phyloP scores from a whole-genome alignment of 1,140 invertebrate genomes.

The Camponotus floridanus region DNA sequence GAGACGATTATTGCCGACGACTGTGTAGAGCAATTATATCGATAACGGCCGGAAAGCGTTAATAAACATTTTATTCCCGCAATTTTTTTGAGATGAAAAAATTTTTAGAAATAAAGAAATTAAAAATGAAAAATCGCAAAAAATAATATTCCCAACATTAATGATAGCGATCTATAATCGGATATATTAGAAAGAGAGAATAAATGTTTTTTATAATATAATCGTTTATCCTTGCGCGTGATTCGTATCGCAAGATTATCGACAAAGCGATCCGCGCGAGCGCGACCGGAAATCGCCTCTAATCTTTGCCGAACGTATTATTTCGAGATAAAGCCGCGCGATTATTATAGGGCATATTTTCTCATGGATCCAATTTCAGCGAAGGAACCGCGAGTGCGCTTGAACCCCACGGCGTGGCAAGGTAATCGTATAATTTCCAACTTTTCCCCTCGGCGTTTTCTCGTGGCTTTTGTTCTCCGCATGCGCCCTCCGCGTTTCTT shows the following conservation, averaged over 20 bases:
- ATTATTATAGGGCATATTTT: conserved; percentile 45
- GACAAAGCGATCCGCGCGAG: background rate
- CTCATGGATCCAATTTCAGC: conserved; percentile 37
- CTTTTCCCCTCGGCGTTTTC: conserved; percentile 34
- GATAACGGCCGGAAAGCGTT: conserved; percentile 7
- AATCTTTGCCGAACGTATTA: conserved; percentile 11
- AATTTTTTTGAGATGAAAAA: background rate
- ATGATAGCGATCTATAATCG: too few species aligned
- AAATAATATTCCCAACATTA: too few species aligned
- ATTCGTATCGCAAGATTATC: background rate
- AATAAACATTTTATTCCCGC: background rate
- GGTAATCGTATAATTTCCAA: conserved; percentile 55
- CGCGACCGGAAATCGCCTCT: background rate
- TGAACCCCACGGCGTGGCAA: conserved; percentile 13
- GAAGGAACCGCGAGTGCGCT: background rate
- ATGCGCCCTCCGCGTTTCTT: conserved; percentile 44
- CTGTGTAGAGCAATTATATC: conserved; percentile 43
- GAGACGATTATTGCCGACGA: conserved; percentile 31
- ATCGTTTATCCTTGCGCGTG: background rate
- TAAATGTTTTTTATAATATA: background rate
- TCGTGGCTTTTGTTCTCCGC: conserved; percentile 50
- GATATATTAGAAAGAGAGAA: background rate
- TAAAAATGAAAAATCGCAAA: background rate
- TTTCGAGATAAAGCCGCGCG: conserved; percentile 8
- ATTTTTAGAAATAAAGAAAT: background rate